Evolutionary conservation across 1,140 invertebrate species (phyloP), one percentile per base, ranked within the genome.

Genomic region (Choristoneura fumiferana): DNA sequence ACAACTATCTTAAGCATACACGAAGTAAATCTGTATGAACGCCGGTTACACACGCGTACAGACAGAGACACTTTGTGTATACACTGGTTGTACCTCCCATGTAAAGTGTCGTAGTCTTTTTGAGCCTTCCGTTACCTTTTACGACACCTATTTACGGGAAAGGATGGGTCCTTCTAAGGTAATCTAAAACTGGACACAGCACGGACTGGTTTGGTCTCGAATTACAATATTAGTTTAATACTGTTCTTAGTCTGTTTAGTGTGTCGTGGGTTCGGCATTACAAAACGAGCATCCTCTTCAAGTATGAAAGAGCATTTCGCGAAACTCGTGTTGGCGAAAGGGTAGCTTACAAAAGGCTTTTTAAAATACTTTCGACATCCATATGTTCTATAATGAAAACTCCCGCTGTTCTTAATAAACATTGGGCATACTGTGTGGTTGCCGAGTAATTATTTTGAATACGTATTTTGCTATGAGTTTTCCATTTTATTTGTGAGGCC

Each of bases 281-380:
- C 75, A 78, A 79, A 78, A 68, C 68, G 45, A 57, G 68, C 65
- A 60, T 76, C 71, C 81, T 79, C 78, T 79, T 80, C 65, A 79
- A 69, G 76, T 67, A 84, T 78, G 86, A 86, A 87, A 86, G 82
- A 79, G 75, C 81, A 83, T 82, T 84, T 81, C 79, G 64, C 68
- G 69, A 67, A n/a, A 62, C 76, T 71, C 65, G 54, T 57, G 61
- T 54, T 45, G 71, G 71, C 65, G 22, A 81, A 86, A 81, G 80
- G 83, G 83, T 80, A 73, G 76, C 65, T 75, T 60, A 81, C 75
- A 87, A 87, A 87, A 77, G 76, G 64, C 73, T 84, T 86, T 84
- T 86, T 84, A 84, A 75, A 82, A 81, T 74, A 81, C 73, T 87
- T 80, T 85, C 62, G 82, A 75, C 80, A 75, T 78, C 71, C 80